Conservation (phyloP, 2,888 invertebrate species). For the Morinoia aosen region DNA sequence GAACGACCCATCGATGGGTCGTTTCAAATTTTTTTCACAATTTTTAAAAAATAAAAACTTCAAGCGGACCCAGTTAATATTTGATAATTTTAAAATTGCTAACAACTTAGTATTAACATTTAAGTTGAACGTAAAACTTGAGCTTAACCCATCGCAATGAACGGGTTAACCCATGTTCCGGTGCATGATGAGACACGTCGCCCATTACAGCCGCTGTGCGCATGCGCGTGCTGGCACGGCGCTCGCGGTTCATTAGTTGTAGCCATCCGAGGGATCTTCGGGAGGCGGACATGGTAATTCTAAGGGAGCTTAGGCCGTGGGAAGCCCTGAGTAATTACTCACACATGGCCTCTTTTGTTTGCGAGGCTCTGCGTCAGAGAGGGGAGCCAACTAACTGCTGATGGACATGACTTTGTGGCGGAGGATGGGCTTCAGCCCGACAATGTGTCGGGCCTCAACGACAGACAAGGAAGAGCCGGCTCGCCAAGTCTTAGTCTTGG, state of each 20-base stretch:
- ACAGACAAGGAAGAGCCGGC: not conserved
- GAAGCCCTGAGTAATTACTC: slow-evolving; percentile 45
- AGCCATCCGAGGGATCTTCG: not conserved
- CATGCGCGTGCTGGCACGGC: not conserved
- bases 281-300: slow-evolving; percentile 31
- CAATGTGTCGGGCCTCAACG: not conserved
- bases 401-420: slow-evolving; percentile 41
- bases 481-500: not conserved
- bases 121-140: not conserved
- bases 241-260: slow-evolving; percentile 1
- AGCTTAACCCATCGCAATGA: not conserved
- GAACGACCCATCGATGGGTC: too few relatives aligned
- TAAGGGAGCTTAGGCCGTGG: slow-evolving; percentile 19
- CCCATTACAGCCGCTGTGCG: not conserved
- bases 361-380: not conserved
- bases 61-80: too few relatives aligned
- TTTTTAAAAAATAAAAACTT: too few relatives aligned
- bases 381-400: slow-evolving; percentile 52
- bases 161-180: not conserved
- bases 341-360: slow-evolving; percentile 53
- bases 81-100: too few relatives aligned
- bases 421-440: not conserved
- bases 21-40: too few relatives aligned
- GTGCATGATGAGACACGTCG: not conserved
- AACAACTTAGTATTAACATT: not conserved